Evolutionary conservation across 2,113 vertebrate species (phyloP).

Genomic region (Noturus placidus): DNA sequence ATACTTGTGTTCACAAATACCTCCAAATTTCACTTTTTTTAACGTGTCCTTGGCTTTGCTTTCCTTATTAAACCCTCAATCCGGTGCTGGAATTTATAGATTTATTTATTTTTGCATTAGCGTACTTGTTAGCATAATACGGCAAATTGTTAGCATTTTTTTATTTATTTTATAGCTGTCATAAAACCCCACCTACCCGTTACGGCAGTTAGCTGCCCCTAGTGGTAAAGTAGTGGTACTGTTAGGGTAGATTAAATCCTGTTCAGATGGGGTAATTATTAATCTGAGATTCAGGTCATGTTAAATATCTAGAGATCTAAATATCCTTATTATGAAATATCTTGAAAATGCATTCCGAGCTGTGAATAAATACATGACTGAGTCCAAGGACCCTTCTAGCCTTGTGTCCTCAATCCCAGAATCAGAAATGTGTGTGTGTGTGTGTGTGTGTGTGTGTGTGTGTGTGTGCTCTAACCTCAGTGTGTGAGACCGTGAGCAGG

Average conservation of each 20-base stretch:
- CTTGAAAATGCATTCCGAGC: background rate
- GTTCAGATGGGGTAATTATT: background rate
- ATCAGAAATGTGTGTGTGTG: background rate
- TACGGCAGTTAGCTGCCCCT: background rate
- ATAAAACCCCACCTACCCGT: background rate
- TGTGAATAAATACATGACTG: background rate
- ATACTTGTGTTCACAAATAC: background rate
- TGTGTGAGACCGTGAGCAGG: slow-evolving; percentile 87
- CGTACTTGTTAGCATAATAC: background rate
- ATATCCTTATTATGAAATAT: background rate
- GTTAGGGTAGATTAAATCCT: background rate
- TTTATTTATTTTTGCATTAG: background rate
- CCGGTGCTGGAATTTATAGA: background rate
- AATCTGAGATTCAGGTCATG: background rate
- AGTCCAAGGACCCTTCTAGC: background rate
- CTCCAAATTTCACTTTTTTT: background rate
- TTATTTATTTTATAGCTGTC: background rate
- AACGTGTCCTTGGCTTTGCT: background rate
- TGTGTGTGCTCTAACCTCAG: slow-evolving; percentile 77
- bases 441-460: background rate
- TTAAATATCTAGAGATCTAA: background rate
- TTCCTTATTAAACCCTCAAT: background rate
- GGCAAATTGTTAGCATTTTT: background rate
- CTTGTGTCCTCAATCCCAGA: no score
- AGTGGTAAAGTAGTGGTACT: background rate